phyloP scores from a whole-genome alignment of 2,888 invertebrate genomes.

The Malacosoma neustria region DNA sequence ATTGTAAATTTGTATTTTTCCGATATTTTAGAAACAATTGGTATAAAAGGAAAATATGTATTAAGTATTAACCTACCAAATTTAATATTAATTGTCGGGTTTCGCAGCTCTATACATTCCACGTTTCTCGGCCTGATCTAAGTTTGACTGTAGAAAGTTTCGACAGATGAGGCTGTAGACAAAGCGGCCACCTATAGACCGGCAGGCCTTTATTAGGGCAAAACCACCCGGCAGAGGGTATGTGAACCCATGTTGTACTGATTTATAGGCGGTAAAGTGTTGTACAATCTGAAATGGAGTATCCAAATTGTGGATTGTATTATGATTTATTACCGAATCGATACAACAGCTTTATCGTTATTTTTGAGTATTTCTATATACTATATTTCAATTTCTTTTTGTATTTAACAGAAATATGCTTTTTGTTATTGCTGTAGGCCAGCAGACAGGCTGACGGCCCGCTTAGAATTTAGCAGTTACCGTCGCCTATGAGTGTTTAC shows the following conservation, averaged over 20 bases:
- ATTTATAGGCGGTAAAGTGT: slow-evolving; percentile 30
- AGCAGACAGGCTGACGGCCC: not conserved
- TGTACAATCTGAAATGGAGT: slow-evolving; percentile 3
- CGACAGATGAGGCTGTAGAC: slow-evolving; percentile 55
- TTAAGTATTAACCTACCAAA: too few species aligned
- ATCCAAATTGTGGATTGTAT: slow-evolving; percentile 5
- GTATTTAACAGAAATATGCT: not conserved
- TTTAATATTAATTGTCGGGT: too few species aligned
- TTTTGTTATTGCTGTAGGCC: too few species aligned
- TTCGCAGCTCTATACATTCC: slow-evolving; percentile 15
- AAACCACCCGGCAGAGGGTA: slow-evolving; percentile 28
- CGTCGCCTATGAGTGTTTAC: too few species aligned
- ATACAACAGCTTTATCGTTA: too few species aligned
- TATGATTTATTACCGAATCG: slow-evolving; percentile 1
- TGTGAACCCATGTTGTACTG: slow-evolving; percentile 29
- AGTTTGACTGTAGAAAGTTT: slow-evolving; percentile 69
- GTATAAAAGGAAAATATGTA: too few species aligned
- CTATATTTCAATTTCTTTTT: not conserved
- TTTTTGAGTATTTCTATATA: too few species aligned
- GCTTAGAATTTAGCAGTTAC: too few species aligned
- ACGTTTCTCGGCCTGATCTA: slow-evolving; percentile 54
- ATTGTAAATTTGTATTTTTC: too few species aligned
- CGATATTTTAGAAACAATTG: too few species aligned
- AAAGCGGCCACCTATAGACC: slow-evolving; percentile 48
- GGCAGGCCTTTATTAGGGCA: slow-evolving; percentile 45